phyloP scores from a whole-genome alignment of 2,888 invertebrate genomes.

The Mesorhabditis sp. region DNA sequence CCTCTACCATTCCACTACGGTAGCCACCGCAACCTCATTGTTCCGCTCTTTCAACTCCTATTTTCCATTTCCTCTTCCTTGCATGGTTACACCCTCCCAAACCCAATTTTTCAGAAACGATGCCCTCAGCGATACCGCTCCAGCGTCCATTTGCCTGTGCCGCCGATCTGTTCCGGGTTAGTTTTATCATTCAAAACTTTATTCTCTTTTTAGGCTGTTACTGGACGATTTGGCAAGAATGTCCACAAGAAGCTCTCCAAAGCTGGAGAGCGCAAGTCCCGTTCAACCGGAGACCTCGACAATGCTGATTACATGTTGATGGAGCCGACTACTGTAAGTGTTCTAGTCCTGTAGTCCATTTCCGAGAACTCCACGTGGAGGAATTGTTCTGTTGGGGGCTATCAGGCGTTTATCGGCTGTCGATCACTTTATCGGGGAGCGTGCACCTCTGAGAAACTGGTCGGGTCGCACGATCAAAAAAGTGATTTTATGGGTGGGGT shows the following conservation, averaged over 20 bases:
- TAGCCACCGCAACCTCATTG: not conserved
- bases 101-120: not conserved
- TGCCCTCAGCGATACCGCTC: not conserved
- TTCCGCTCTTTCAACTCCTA: not conserved
- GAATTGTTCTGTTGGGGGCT: too few species aligned
- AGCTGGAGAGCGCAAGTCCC: not conserved
- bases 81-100: too few species aligned
- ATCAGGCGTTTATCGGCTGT: too few species aligned
- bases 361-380: too few species aligned
- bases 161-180: not conserved
- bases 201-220: not conserved
- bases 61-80: not conserved
- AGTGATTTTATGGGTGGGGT: too few species aligned
- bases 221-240: not conserved
- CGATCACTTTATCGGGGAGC: too few species aligned
- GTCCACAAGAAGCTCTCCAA: not conserved
- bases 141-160: not conserved
- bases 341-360: not conserved
- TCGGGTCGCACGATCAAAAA: too few species aligned
- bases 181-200: not conserved
- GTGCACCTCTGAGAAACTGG: too few species aligned
- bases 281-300: conserved; percentile 1
- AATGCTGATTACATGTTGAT: not conserved
- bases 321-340: not conserved
- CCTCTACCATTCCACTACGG: not conserved